phyloP scores from a whole-genome alignment of 2,113 vertebrate species.

The Chascanopsetta lugubris region DNA sequence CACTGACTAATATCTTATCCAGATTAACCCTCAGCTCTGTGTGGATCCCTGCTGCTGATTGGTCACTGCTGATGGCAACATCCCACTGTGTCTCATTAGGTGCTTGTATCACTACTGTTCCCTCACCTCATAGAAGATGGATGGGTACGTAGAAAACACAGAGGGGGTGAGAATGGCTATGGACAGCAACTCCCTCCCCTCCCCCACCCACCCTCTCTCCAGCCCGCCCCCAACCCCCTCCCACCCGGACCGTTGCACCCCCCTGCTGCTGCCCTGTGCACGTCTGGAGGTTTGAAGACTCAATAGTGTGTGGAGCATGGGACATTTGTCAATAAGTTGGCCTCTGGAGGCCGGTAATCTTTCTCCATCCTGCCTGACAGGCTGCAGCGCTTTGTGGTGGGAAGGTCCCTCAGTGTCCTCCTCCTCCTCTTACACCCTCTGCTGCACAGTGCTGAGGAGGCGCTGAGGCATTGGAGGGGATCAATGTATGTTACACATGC shows the following conservation, averaged over 20 bases:
- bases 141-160: conserved; percentile 4
- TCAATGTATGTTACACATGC: conserved; percentile 1
- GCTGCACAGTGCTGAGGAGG: conserved; percentile 2
- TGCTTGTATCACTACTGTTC: conserved; percentile 10
- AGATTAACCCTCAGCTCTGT: not conserved
- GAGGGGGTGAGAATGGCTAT: conserved; percentile 3
- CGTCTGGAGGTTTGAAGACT: conserved; percentile 60
- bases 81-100: conserved; percentile 20
- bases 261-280: conserved; percentile 20
- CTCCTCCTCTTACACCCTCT: conserved; percentile 10
- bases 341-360: conserved; percentile 56
- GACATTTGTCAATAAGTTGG: conserved; percentile 53
- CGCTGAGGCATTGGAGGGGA: not conserved
- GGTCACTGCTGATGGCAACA: conserved; percentile 7
- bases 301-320: conserved; percentile 13
- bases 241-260: too few species aligned
- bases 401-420: conserved; percentile 23
- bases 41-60: conserved; percentile 1
- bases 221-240: conserved; percentile 5
- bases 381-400: conserved; percentile 20
- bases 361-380: conserved; percentile 44
- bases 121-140: conserved; percentile 1
- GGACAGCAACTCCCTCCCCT: not conserved
- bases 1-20: not conserved
- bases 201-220: not conserved